Conservation (phyloP, 2,888 invertebrate species). For the Diaphora mendica region DNA sequence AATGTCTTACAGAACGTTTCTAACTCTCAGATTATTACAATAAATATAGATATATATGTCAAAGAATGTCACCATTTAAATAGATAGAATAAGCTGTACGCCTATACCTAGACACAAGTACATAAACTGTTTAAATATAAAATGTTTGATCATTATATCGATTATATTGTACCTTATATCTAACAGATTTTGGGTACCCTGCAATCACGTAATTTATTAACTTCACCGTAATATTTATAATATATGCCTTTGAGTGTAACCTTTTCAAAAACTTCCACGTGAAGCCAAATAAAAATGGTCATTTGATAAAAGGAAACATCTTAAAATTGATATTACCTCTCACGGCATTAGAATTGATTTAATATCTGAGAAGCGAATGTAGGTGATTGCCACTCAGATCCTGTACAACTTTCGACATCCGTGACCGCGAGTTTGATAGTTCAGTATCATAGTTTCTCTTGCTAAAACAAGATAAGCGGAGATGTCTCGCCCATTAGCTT, state of each 20-base stretch:
- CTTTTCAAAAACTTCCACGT: neutral
- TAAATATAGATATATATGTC: neutral
- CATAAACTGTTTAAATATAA: slow-evolving; percentile 36
- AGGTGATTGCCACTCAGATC: slow-evolving; percentile 40
- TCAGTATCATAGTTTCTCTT: slow-evolving; percentile 26
- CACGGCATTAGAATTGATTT: slow-evolving; percentile 18
- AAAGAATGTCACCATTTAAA: neutral
- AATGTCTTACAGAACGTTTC: slow-evolving; percentile 37
- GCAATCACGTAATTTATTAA: slow-evolving; percentile 24
- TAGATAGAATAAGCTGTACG: slow-evolving; percentile 33
- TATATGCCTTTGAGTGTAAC: neutral
- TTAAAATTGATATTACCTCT: slow-evolving; percentile 10
- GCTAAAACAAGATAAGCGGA: slow-evolving; percentile 10
- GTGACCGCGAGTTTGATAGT: slow-evolving; percentile 25
- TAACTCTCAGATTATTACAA: slow-evolving; percentile 32
- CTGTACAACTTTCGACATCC: slow-evolving; percentile 46
- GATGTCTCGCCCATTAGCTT: slow-evolving; percentile 12
- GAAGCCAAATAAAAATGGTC: neutral
- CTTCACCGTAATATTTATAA: slow-evolving; percentile 10
- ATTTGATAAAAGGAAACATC: slow-evolving; percentile 7
- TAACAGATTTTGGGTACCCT: slow-evolving; percentile 14
- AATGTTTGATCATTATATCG: slow-evolving; percentile 24
- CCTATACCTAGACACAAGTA: slow-evolving; percentile 34
- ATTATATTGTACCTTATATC: slow-evolving; percentile 23
- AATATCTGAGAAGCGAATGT: slow-evolving; percentile 34